Percentiles rank a stretch among this genome's conserved stretches.
phyloP scores from a whole-genome alignment of 1,140 invertebrate species.

The Antheraea mylitta region DNA sequence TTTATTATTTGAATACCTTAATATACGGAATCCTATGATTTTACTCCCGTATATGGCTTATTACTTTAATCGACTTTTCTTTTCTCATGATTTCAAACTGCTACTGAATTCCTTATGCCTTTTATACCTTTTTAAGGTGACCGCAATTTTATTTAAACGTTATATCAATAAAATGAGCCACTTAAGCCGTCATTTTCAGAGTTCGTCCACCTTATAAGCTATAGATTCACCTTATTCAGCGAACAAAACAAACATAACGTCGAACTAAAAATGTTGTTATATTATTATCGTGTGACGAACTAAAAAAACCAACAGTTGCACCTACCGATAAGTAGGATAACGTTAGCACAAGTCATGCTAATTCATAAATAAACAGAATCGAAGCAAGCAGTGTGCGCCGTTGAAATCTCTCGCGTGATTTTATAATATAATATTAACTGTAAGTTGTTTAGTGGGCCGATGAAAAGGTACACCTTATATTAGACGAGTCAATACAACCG shows the following conservation, averaged over 20 bases:
- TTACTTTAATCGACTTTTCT: constrained; percentile 47
- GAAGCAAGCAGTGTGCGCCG: constrained; percentile 28
- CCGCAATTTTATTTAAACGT: constrained; percentile 65
- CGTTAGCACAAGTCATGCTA: constrained; percentile 55
- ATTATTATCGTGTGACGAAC: constrained; percentile 52
- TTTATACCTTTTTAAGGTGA: constrained; percentile 53
- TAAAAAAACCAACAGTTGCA: constrained; percentile 52
- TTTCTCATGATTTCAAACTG: constrained; percentile 66
- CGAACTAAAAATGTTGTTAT: constrained; percentile 43
- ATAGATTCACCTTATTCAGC: constrained; percentile 27
- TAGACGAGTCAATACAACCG: constrained; percentile 51
- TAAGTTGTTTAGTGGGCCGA: constrained; percentile 49
- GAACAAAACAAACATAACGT: constrained; percentile 27
- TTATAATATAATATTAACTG: constrained; percentile 74
- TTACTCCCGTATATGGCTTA: constrained; percentile 19
- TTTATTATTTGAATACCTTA: not conserved
- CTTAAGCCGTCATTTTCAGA: constrained; percentile 23
- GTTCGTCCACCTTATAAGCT: constrained; percentile 33
- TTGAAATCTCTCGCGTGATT: constrained; percentile 61
- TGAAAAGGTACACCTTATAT: constrained; percentile 46
- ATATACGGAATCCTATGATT: constrained; percentile 33
- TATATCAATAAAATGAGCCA: constrained; percentile 57
- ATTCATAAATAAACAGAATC: constrained; percentile 58
- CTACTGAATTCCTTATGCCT: constrained; percentile 64
- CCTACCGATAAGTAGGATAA: constrained; percentile 57